A percentile compares a stretch with the other conserved stretches of the same genome.
phyloP scores from a whole-genome alignment of 2,113 vertebrate species.

The Sebastes schlegelii region DNA sequence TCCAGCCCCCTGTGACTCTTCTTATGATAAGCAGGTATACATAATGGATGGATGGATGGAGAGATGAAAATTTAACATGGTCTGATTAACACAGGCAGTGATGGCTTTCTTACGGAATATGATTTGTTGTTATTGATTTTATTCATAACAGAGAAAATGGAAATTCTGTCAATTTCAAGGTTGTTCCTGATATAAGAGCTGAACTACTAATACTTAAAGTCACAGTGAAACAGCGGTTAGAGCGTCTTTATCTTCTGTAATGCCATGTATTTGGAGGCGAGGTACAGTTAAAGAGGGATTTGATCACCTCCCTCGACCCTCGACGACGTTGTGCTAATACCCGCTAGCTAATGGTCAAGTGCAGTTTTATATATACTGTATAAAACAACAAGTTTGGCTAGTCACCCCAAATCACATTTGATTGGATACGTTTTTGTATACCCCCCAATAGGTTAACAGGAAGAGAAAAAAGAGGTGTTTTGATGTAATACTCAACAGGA shows the following conservation, averaged over 20 bases:
- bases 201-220: neutral
- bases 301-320: neutral
- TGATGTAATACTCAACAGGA: neutral
- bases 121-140: slow-evolving; percentile 21
- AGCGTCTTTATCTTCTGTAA: neutral
- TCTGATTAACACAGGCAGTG: slow-evolving; percentile 16
- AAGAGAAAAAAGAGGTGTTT: neutral
- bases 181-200: neutral
- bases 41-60: slow-evolving; percentile 32
- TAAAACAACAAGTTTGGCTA: neutral
- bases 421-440: neutral
- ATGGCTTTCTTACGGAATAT: slow-evolving; percentile 33
- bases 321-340: no score
- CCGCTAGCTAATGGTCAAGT: neutral
- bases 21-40: slow-evolving; percentile 47
- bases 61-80: slow-evolving; percentile 34
- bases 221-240: neutral
- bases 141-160: neutral
- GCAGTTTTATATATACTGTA: neutral
- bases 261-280: neutral
- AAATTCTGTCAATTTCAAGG: neutral
- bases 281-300: neutral
- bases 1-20: slow-evolving; percentile 24
- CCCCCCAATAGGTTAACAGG: neutral
- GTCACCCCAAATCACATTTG: neutral